Base-by-base conservation (phyloP, 1,140 invertebrate genomes). In the Leptopilina clavipes region DNA sequence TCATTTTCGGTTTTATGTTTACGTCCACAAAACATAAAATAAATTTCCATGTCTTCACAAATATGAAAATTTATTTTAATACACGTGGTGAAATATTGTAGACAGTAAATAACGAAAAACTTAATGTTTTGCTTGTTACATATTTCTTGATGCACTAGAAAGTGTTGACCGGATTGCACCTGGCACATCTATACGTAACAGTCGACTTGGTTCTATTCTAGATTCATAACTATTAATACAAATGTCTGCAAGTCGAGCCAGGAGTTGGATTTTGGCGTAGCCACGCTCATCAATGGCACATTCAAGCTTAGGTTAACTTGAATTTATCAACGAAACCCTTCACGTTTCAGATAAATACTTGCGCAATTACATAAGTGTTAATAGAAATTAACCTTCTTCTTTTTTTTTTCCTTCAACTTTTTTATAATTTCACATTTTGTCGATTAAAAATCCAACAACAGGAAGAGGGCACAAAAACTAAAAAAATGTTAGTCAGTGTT, bases 141-240 rank as follows among this genome's bases (percentile, higher is more conserved):
- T 65, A 65, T 65, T 65, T 25, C 12, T 37, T n/a, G 22, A n/a
- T 14, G 59, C 19, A 65, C 12, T 65, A 37, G 12, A 65, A 65
- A 65, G 59, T 65, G 22, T 79, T 79, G 77, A 82, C 75, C 79
- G 75, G 77, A 75, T 79, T 76, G 72, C 70, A 82, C 73, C 80
- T 79, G 78, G 78, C 82, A 82, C 82, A 81, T 83, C 77, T 72
- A 40, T 40, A 84, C 81, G 83, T 82, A 76, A 78, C 73, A 71
- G 71, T 40, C 71, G 44, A 74, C 73, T 45, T 72, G 18, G 81
- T 88, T 89, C 89, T 90, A 90, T 90, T 90, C 88, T 90, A 86
- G 88, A 89, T 86, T 86, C 88, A 85, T 87, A 87, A 89, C 89
- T 90, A 90, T 90, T 90, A 89, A 90, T 90, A 90, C 87, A 85